Percentiles rank a stretch among this genome's conserved stretches.
Conservation (phyloP, 2,797 vertebrate genomes). For the Microchirus variegatus region DNA sequence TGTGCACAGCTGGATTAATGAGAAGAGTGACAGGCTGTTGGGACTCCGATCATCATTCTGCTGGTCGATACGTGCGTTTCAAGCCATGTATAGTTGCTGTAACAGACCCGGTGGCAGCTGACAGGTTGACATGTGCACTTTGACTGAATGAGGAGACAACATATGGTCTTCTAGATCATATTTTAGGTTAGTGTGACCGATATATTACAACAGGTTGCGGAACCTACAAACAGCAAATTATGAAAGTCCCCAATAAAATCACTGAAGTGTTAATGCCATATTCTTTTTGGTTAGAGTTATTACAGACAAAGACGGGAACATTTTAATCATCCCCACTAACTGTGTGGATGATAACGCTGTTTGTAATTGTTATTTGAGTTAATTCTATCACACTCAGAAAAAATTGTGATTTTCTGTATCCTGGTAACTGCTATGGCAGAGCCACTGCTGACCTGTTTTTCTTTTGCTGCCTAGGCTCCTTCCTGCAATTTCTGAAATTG, state of each 20-base stretch:
- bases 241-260: too few species aligned
- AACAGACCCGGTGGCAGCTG: conserved; percentile 37
- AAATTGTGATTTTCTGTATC: conserved; percentile 33
- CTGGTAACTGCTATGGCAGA: background rate
- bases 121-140: conserved; percentile 24
- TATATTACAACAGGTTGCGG: too few species aligned
- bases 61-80: conserved; percentile 37
- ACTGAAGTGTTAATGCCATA: too few species aligned
- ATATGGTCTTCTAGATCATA: background rate
- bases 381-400: conserved; percentile 34
- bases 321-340: conserved; percentile 35
- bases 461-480: conserved; percentile 5
- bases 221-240: too few species aligned
- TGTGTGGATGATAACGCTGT: conserved; percentile 36
- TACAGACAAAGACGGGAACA: background rate
- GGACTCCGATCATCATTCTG: conserved; percentile 28
- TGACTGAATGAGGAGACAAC: conserved; percentile 13
- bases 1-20: conserved; percentile 36
- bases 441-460: conserved; percentile 23
- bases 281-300: too few species aligned
- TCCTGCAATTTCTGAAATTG: conserved; percentile 34
- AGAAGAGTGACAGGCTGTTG: conserved; percentile 32
- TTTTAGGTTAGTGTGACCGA: too few species aligned
- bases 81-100: conserved; percentile 11
- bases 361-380: conserved; percentile 42